Percentiles rank a stretch among this genome's conserved stretches.
Conservation (phyloP, 2,113 vertebrate species). For the Phyllostomus hastatus region DNA sequence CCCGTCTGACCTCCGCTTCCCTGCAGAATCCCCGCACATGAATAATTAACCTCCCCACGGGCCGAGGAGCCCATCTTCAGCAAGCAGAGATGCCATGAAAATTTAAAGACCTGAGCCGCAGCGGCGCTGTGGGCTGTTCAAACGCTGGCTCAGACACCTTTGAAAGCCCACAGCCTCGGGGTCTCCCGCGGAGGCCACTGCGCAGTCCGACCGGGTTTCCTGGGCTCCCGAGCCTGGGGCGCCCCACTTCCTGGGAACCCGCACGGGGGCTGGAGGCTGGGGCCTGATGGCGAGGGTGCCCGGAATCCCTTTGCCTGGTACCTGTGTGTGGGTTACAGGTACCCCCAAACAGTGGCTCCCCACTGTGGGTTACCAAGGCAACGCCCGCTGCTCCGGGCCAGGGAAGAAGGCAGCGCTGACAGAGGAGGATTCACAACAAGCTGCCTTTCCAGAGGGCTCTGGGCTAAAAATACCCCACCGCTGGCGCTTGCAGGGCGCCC, state of each 20-base stretch:
- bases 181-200: not conserved
- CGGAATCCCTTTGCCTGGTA: not conserved
- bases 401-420: slow-evolving; percentile 36
- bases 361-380: slow-evolving; percentile 51
- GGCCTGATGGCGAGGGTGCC: not conserved
- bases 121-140: not conserved
- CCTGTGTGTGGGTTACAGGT: slow-evolving; percentile 14
- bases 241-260: not conserved
- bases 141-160: not conserved
- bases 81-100: slow-evolving; percentile 32
- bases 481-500: not conserved
- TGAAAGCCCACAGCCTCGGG: not conserved
- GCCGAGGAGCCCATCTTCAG: not conserved
- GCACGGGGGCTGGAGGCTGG: not conserved
- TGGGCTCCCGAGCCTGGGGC: not conserved
- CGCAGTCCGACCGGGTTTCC: not conserved
- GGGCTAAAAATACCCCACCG: slow-evolving; percentile 61
- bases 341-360: slow-evolving; percentile 4
- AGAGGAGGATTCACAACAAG: slow-evolving; percentile 30
- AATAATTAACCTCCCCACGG: not conserved
- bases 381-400: slow-evolving; percentile 13
- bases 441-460: slow-evolving; percentile 46
- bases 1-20: not conserved
- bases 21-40: not conserved
- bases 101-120: not conserved